Base-by-base conservation (phyloP, 2,797 vertebrate species). In the Pseudopleuronectes americanus region DNA sequence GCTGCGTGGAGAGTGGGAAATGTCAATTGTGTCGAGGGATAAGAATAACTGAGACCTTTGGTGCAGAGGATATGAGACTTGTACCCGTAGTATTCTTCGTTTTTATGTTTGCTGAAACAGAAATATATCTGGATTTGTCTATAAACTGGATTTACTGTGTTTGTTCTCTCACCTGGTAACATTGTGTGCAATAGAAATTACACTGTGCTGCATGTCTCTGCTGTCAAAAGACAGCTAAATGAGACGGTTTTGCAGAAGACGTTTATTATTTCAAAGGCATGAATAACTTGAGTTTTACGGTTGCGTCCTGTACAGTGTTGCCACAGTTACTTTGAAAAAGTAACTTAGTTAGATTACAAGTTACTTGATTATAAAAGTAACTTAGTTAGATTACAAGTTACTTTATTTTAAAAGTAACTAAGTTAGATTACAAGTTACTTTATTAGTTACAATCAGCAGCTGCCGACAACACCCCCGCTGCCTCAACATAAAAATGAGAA, bases 131-230 rank as follows among this genome's bases (percentile, higher is more conserved):
- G 13, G 21, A 23, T 72, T 55, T 47, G 82, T 43, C 38, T 21
- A 38, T 8, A 12, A 80, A 74, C 22, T 64, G 56, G 24, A 16
- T 63, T 57, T 2, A 48, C 47, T 5, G 26, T 66, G 26, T 55
- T 69, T 41, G 24, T 56, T 45, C 17, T 53, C 70, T 8, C 17
- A 79, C 60, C 68, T 79, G 54, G 57, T 49, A 24, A 2, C 17
- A 43, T 49, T 28, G 23, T 47, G 28, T 53, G 8, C 31, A n/a
- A 3, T 41, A 33, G 6, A 31, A 45, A 63, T 43, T 4, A 54
- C 28, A 51, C n/a, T 38, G 16, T 60, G 0, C 38, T 41, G 13
- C 38, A 41, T 10, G 38, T 41, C 14, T 12, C 38, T 41, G 38
- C 12, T 12, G 3, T 41, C 33, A n/a, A 4, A 16, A 28, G 14